Evolutionary conservation across 2,113 vertebrate species (phyloP).

Genomic region (Ascaphus truei): DNA sequence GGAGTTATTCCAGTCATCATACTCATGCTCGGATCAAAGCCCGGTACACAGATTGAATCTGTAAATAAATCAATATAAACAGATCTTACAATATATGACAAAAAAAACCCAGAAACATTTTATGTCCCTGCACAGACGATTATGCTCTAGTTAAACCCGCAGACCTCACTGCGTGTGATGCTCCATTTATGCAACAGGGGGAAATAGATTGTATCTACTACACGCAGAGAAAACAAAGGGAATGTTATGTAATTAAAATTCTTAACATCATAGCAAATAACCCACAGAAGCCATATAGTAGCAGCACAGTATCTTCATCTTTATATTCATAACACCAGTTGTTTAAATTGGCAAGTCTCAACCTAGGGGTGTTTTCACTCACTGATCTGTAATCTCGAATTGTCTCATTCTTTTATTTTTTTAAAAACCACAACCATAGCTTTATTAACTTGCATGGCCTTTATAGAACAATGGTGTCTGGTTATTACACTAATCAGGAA

Average conservation of each 20-base stretch:
- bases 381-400: background rate
- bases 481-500: background rate
- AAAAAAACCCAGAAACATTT: slow-evolving; percentile 11
- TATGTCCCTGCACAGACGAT: background rate
- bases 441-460: slow-evolving; percentile 1
- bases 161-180: slow-evolving; percentile 1
- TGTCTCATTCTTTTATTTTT: background rate
- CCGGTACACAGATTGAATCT: slow-evolving; percentile 91
- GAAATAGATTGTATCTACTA: slow-evolving; percentile 4
- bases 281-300: background rate
- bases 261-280: background rate
- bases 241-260: slow-evolving; percentile 10
- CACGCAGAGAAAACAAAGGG: slow-evolving; percentile 16
- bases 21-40: slow-evolving; percentile 84
- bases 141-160: slow-evolving; percentile 2
- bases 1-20: slow-evolving; percentile 83
- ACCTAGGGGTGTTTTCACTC: background rate
- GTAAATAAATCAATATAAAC: slow-evolving; percentile 45
- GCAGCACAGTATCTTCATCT: background rate
- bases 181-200: background rate
- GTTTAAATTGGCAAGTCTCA: background rate
- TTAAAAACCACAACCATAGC: background rate
- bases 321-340: background rate
- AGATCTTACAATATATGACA: slow-evolving; percentile 46
- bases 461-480: background rate